Evolutionary conservation across 1,140 invertebrate species (phyloP).

Genomic region (Liolophura sinensis): DNA sequence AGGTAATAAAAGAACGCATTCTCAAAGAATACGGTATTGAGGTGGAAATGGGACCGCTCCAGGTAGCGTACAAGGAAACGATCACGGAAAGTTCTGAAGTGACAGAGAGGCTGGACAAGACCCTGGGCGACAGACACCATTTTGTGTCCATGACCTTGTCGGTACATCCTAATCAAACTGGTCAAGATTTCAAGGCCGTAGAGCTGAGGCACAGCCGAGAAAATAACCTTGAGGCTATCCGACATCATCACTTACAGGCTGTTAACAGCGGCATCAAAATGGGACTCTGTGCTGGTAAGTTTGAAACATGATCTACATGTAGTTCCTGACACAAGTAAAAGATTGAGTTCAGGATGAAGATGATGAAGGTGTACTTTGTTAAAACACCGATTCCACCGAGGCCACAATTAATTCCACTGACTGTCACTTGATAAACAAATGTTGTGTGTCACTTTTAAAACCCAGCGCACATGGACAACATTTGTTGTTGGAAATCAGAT

Average conservation of each 20-base stretch:
- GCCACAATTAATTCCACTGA: too few relatives aligned
- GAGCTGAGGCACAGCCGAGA: conserved; percentile 19
- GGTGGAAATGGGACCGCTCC: conserved; percentile 88
- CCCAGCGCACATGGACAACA: too few relatives aligned
- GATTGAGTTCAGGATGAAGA: too few relatives aligned
- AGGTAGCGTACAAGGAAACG: conserved; percentile 91
- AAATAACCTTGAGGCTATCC: conserved; percentile 26
- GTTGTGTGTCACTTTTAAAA: too few relatives aligned
- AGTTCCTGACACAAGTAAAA: too few relatives aligned
- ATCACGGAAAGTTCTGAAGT: conserved; percentile 62
- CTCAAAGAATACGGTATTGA: conserved; percentile 85
- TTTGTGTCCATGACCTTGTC: conserved; percentile 38
- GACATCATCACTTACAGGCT: conserved; percentile 55
- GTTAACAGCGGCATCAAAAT: conserved; percentile 61
- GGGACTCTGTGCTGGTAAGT: conserved; percentile 51
- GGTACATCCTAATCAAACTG: conserved; percentile 24
- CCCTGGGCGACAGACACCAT: conserved; percentile 61
- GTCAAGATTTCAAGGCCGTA: conserved; percentile 29
- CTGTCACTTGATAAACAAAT: too few relatives aligned
- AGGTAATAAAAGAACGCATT: conserved; percentile 76
- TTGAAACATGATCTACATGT: too few relatives aligned
- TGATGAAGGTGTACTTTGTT: too few relatives aligned
- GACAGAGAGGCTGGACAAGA: conserved; percentile 67
- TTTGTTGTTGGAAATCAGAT: too few relatives aligned
- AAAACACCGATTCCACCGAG: too few relatives aligned